Evolutionary conservation across 1,140 invertebrate genomes (phyloP).

Genomic region (Megalonaias nervosa): DNA sequence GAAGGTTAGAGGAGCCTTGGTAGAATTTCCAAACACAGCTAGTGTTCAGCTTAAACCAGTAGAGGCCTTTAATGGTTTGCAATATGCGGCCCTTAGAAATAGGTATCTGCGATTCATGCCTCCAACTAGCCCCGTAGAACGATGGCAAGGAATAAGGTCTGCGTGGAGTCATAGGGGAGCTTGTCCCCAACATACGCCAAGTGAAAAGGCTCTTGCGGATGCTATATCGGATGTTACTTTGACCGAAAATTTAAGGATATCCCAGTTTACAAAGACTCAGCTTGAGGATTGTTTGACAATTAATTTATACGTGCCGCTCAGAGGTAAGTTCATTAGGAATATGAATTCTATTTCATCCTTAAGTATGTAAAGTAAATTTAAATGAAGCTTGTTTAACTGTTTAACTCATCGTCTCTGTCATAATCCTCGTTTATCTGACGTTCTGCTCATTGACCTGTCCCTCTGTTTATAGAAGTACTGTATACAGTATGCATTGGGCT

Average conservation of each 20-base stretch:
- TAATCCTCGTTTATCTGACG: too few species aligned
- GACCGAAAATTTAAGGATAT: constrained; percentile 87
- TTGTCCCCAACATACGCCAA: constrained; percentile 86
- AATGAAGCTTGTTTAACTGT: too few species aligned
- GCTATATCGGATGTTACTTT: constrained; percentile 89
- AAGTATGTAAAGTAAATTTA: too few species aligned
- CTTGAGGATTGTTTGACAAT: constrained; percentile 97
- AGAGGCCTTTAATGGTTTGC: constrained; percentile 94
- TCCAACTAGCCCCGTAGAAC: constrained; percentile 86
- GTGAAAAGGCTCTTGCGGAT: constrained; percentile 74
- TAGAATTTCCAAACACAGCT: constrained; percentile 83
- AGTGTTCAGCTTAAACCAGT: constrained; percentile 83
- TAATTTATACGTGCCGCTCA: constrained; percentile 95
- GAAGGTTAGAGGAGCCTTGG: constrained; percentile 88
- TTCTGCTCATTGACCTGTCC: too few species aligned
- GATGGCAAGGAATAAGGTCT: constrained; percentile 85
- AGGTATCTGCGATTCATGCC: constrained; percentile 95
- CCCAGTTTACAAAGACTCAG: constrained; percentile 90
- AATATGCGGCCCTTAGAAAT: constrained; percentile 94
- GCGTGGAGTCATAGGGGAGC: constrained; percentile 83
- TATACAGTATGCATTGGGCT: too few species aligned
- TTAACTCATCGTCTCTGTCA: too few species aligned
- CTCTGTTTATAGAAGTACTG: too few species aligned
- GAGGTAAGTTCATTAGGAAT: constrained; percentile 80
- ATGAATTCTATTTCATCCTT: too few species aligned